These are phyloP conservation scores for Timema podura DNA, from an alignment of 2,888 invertebrate genomes.

Conservation along the genomic window DNA sequence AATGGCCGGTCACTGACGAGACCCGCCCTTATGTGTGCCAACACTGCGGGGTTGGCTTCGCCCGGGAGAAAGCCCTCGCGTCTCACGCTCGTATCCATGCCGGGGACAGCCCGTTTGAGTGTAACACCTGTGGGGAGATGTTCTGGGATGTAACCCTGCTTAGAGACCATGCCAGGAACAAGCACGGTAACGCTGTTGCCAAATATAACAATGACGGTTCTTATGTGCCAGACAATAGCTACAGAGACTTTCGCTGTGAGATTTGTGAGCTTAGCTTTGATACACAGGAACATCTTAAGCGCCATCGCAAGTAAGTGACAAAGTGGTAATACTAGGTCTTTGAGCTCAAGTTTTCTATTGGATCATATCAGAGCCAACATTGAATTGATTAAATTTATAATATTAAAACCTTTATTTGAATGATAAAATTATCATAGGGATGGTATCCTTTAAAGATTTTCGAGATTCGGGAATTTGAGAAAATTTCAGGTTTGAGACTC, in stretches of 20 bases:
- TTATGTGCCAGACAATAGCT: conserved; percentile 47
- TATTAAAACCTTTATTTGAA: no score
- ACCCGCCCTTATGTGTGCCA: conserved; percentile 77
- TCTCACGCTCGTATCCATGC: conserved; percentile 75
- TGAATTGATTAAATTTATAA: no score
- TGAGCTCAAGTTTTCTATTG: no score
- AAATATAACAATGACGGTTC: conserved; percentile 51
- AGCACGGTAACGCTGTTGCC: conserved; percentile 47
- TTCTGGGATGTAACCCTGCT: conserved; percentile 65
- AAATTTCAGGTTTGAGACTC: no score
- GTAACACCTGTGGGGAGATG: conserved; percentile 74
- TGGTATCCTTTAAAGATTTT: no score
- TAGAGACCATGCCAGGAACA: conserved; percentile 57
- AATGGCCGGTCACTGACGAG: conserved; percentile 62
- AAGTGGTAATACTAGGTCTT: no score
- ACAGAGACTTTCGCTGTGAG: conserved; percentile 51
- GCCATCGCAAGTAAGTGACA: conserved; percentile 56
- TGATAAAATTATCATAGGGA: no score
- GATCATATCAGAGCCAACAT: no score
- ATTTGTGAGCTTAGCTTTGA: conserved; percentile 78
- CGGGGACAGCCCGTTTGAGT: conserved; percentile 75
- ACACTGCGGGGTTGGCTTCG: conserved; percentile 71
- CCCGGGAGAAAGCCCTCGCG: conserved; percentile 74
- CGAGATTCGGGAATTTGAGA: no score
- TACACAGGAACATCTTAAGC: conserved; percentile 66